A percentile compares a stretch with the other conserved stretches of the same genome.
These are phyloP conservation scores for Falco novaeseelandiae DNA, from an alignment of 2,797 vertebrate species.

Conservation along the genomic window DNA sequence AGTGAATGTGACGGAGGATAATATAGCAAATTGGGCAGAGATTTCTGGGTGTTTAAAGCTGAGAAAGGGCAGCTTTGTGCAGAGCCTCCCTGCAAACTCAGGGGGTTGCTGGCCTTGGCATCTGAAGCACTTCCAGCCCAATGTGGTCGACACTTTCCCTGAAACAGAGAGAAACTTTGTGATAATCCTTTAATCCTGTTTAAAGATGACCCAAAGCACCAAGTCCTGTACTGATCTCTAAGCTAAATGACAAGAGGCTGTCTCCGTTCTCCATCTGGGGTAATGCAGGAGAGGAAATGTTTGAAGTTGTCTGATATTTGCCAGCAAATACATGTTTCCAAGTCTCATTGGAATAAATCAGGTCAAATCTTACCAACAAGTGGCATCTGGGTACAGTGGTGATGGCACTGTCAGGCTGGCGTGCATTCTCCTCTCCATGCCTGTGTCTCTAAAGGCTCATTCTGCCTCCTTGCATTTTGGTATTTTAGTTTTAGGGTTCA, in stretches of 20 bases:
- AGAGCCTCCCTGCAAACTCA: not conserved
- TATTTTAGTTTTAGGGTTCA: not conserved
- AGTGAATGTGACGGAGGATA: not conserved
- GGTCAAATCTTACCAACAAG: not conserved
- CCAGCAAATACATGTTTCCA: accelerated
- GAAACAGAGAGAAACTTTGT: not conserved
- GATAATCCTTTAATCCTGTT: not conserved
- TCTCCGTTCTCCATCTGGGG: not conserved
- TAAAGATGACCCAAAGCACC: not conserved
- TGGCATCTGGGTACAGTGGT: accelerated
- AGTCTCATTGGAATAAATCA: accelerated
- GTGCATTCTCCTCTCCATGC: accelerated
- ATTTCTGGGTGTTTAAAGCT: not conserved
- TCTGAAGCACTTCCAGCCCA: not conserved
- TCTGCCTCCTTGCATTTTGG: not conserved
- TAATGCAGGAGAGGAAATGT: not conserved
- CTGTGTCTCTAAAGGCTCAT: not conserved
- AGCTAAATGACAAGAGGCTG: not conserved
- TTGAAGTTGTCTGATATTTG: not conserved
- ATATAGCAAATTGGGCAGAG: not conserved
- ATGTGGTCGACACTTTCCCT: accelerated
- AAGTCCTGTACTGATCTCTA: not conserved
- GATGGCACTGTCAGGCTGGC: accelerated
- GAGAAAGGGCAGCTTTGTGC: not conserved
- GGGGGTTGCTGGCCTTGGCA: accelerated